Conservation (phyloP, 2,113 vertebrate genomes). For the Lepisosteus osseus region DNA sequence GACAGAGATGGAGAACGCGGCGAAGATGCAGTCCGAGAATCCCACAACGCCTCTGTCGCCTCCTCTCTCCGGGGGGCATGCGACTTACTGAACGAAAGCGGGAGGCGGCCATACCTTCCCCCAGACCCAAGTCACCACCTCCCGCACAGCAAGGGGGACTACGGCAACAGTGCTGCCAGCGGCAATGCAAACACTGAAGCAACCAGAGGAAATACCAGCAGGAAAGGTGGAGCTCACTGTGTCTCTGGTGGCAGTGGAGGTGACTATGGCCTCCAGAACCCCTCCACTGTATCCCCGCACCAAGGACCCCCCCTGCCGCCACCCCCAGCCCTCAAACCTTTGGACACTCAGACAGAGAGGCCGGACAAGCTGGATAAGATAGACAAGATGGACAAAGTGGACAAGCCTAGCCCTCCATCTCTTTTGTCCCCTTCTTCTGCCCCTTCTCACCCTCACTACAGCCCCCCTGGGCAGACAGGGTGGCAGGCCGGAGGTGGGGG, state of each 20-base stretch:
- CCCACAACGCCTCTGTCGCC: slow-evolving; percentile 52
- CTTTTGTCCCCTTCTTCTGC: slow-evolving; percentile 58
- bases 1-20: slow-evolving; percentile 61
- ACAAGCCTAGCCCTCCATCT: slow-evolving; percentile 58
- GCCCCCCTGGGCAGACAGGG: slow-evolving; percentile 45
- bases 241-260: slow-evolving; percentile 51
- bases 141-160: slow-evolving; percentile 60
- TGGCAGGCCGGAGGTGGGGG: slow-evolving; percentile 60
- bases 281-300: slow-evolving; percentile 56
- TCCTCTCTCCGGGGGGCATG: slow-evolving; percentile 57
- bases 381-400: slow-evolving; percentile 54
- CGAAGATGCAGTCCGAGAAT: slow-evolving; percentile 53
- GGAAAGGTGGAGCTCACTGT: slow-evolving; percentile 63
- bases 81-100: slow-evolving; percentile 57
- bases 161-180: slow-evolving; percentile 34
- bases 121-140: slow-evolving; percentile 55
- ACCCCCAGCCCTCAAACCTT: slow-evolving; percentile 84
- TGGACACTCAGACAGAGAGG: slow-evolving; percentile 74
- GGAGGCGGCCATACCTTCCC: slow-evolving; percentile 65
- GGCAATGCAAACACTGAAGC: slow-evolving; percentile 43
- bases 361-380: slow-evolving; percentile 65
- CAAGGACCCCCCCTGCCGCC: slow-evolving; percentile 81
- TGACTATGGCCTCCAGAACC: slow-evolving; percentile 62
- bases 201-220: slow-evolving; percentile 47
- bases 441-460: slow-evolving; percentile 59